Evolutionary conservation across 1,140 invertebrate species (phyloP).

Genomic region (Stegodyphus dumicola): DNA sequence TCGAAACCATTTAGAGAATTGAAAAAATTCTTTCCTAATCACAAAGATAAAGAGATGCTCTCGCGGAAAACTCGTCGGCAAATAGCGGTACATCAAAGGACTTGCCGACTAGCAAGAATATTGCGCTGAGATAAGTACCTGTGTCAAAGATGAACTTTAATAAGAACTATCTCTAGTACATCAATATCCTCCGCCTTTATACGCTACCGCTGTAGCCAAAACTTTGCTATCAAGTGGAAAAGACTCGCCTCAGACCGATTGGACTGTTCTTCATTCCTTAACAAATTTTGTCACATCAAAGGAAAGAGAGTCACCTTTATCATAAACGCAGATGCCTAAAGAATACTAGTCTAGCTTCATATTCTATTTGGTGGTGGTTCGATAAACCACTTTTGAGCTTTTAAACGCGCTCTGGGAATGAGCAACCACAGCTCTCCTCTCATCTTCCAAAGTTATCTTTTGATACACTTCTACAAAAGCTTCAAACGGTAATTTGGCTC

Average conservation of each 20-base stretch:
- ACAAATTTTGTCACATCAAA: conserved; percentile 44
- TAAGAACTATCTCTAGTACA: conserved; percentile 35
- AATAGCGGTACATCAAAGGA: conserved; percentile 48
- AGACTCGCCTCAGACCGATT: conserved; percentile 16
- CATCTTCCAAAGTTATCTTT: conserved; percentile 16
- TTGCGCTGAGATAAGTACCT: conserved; percentile 11
- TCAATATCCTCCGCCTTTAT: conserved; percentile 34
- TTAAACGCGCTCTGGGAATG: conserved; percentile 31
- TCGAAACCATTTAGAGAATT: conserved; percentile 26
- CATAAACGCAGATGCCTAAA: conserved; percentile 11
- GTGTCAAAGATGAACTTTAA: conserved; percentile 49
- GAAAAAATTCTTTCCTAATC: conserved; percentile 48
- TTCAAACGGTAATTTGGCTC: conserved; percentile 25
- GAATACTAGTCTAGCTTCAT: conserved; percentile 19
- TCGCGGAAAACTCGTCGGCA: conserved; percentile 11
- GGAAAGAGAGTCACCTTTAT: conserved; percentile 1
- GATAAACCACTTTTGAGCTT: conserved; percentile 39
- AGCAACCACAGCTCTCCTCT: conserved; percentile 22
- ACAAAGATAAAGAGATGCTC: conserved; percentile 33
- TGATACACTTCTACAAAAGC: conserved; percentile 29
- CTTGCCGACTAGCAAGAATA: conserved; percentile 6
- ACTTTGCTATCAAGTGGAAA: conserved; percentile 34
- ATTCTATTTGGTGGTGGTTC: conserved; percentile 21
- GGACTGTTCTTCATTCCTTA: conserved; percentile 37
- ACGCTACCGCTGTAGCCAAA: conserved; percentile 27